A percentile compares a stretch with the other conserved stretches of the same genome.
phyloP scores from a whole-genome alignment of 2,797 vertebrate genomes.

The Ptychobarbus kaznakovi region DNA sequence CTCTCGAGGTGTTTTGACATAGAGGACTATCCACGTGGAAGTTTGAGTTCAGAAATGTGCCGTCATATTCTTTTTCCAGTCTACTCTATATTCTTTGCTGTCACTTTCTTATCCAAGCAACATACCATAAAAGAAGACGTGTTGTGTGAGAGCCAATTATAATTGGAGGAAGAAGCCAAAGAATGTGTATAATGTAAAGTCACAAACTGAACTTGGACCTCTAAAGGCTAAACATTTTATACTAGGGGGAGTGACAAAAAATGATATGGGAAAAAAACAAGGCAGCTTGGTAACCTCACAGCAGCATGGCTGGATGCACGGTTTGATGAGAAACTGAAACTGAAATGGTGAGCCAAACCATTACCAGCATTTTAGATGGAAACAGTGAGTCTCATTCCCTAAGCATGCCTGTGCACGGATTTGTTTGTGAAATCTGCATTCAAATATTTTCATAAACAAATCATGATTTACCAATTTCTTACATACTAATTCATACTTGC shows the following conservation, averaged over 20 bases:
- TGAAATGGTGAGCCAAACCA: background rate
- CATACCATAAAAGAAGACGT: background rate
- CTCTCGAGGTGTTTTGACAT: background rate
- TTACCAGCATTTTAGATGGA: background rate
- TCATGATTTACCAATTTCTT: background rate
- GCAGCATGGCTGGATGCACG: background rate
- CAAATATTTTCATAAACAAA: background rate
- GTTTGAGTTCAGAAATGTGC: background rate
- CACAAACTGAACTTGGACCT: background rate
- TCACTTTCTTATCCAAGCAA: background rate
- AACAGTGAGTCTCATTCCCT: background rate
- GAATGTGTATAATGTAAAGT: background rate
- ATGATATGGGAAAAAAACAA: background rate
- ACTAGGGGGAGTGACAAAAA: background rate
- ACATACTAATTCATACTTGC: too few relatives aligned
- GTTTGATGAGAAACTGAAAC: background rate
- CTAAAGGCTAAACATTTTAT: background rate
- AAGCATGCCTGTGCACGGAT: background rate
- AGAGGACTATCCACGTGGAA: background rate
- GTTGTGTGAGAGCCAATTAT: background rate
- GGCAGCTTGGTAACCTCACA: background rate
- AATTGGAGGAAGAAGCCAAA: background rate
- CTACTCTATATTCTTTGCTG: background rate
- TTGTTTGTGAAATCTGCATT: background rate
- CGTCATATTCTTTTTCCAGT: background rate